These are phyloP conservation scores for Pungitius pungitius DNA, from an alignment of 2,113 vertebrate species.

Conservation along the genomic window DNA sequence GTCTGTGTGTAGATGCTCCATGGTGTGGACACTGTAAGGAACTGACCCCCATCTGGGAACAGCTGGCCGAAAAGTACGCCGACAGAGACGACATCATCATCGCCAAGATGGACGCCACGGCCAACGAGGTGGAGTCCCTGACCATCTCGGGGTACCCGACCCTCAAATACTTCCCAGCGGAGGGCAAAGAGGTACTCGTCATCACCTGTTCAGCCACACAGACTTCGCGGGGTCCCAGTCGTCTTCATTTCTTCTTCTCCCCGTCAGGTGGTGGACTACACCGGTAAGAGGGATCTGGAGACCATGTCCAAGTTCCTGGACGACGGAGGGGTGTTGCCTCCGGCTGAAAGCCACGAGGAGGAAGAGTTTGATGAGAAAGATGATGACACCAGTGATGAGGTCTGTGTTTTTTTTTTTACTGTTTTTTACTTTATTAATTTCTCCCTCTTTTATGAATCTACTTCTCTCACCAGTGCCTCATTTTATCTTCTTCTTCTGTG, in stretches of 20 bases:
- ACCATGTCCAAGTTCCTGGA: slow-evolving; percentile 91
- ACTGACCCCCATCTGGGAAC: slow-evolving; percentile 87
- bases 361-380: not conserved
- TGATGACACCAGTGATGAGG: slow-evolving; percentile 31
- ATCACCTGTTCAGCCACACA: too few species aligned
- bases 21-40: slow-evolving; percentile 94
- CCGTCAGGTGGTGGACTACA: slow-evolving; percentile 84
- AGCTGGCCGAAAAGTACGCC: slow-evolving; percentile 88
- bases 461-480: not conserved
- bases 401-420: slow-evolving; percentile 29
- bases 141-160: slow-evolving; percentile 83
- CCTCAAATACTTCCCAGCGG: slow-evolving; percentile 89
- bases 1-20: slow-evolving; percentile 83
- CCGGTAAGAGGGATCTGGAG: slow-evolving; percentile 84
- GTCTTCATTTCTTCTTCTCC: not conserved
- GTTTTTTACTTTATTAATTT: not conserved
- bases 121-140: slow-evolving; percentile 87
- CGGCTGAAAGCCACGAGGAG: slow-evolving; percentile 38
- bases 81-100: slow-evolving; percentile 86
- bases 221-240: too few species aligned
- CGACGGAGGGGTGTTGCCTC: slow-evolving; percentile 80
- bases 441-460: not conserved
- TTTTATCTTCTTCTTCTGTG: not conserved
- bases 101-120: slow-evolving; percentile 87
- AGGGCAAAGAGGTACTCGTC: slow-evolving; percentile 82